phyloP scores from a whole-genome alignment of 2,113 vertebrate species.

The Apus apus region DNA sequence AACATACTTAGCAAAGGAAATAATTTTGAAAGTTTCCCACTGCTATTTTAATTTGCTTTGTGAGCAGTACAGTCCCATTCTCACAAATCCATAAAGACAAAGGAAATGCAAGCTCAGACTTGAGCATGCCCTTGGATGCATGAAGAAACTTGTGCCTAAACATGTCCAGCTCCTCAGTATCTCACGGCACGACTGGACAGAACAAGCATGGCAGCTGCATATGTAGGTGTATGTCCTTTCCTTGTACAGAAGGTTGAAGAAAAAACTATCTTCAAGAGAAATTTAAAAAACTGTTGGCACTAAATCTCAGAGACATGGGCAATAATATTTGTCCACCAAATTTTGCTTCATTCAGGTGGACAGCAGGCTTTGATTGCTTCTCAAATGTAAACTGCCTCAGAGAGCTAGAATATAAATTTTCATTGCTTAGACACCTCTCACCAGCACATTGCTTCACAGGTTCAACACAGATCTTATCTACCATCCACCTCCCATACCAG shows the following conservation, averaged over 20 bases:
- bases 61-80: neutral
- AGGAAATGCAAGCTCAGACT: neutral
- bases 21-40: neutral
- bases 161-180: accelerated
- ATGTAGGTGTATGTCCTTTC: too few relatives aligned
- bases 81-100: neutral
- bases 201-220: neutral
- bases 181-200: neutral
- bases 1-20: neutral
- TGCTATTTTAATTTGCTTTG: neutral
- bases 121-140: neutral
- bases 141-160: neutral
- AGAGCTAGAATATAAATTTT: neutral
- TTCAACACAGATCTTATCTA: neutral
- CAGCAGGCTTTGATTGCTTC: neutral
- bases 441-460: neutral
- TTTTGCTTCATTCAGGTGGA: neutral
- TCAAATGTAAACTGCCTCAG: neutral
- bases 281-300: neutral
- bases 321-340: neutral
- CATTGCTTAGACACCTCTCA: neutral
- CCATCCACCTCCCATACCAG: neutral
- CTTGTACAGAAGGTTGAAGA: neutral
- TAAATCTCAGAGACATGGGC: neutral
- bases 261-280: neutral